A percentile compares a stretch with the other conserved stretches of the same genome.
Evolutionary conservation across 2,797 vertebrate genomes (phyloP).

Genomic region (Pseudomugil tenellus): DNA sequence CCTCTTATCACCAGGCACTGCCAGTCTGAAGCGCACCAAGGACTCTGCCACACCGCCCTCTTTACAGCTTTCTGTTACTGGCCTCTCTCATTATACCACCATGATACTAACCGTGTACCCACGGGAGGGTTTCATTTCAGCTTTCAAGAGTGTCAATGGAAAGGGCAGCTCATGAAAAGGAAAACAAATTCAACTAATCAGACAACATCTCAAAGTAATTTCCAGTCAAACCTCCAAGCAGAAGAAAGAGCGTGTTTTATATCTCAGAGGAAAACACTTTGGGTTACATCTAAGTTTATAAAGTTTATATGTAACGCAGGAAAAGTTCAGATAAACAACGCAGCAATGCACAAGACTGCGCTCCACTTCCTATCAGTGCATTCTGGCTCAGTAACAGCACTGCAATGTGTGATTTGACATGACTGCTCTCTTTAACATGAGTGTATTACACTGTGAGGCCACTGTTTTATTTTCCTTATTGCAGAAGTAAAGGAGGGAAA

Average conservation of each 20-base stretch:
- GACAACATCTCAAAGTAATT: constrained; percentile 26
- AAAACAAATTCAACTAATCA: constrained; percentile 49
- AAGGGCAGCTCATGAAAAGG: constrained; percentile 31
- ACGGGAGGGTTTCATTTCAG: constrained; percentile 47
- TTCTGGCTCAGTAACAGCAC: neutral
- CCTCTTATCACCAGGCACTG: constrained; percentile 83
- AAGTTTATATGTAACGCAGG: neutral
- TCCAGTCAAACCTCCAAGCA: neutral
- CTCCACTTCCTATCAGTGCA: constrained; percentile 3
- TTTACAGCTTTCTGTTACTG: constrained; percentile 53
- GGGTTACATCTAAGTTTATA: neutral
- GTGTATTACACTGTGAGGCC: constrained; percentile 15
- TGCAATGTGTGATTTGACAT: constrained; percentile 2
- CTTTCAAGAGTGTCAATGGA: constrained; percentile 47
- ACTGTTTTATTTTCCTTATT: constrained; percentile 53
- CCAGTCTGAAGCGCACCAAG: constrained; percentile 68
- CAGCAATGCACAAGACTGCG: neutral
- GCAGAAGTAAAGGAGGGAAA: constrained; percentile 67
- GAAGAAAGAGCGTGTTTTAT: neutral
- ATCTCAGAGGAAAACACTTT: neutral
- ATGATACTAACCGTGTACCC: constrained; percentile 49
- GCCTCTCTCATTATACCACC: constrained; percentile 53
- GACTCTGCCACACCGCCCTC: constrained; percentile 52
- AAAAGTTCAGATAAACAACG: constrained; percentile 5
- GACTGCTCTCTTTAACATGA: neutral